Evolutionary conservation across 2,113 vertebrate species (phyloP).

Genomic region (Rhodinocichla rosea): DNA sequence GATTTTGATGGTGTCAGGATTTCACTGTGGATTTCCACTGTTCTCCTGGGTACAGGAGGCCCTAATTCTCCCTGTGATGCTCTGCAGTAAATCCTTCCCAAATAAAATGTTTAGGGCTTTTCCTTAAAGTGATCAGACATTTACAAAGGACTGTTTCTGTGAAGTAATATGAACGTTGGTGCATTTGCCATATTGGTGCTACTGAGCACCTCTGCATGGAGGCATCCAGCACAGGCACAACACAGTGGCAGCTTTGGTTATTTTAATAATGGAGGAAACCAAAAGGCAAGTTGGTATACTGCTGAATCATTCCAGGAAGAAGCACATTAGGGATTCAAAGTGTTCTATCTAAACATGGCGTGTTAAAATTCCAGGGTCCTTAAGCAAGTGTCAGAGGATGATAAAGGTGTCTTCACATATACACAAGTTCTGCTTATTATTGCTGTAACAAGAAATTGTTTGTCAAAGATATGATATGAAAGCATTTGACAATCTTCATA

Average conservation of each 20-base stretch:
- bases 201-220: background rate
- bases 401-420: background rate
- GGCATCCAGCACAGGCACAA: background rate
- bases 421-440: background rate
- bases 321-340: background rate
- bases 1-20: background rate
- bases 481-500: constrained; percentile 4
- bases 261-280: background rate
- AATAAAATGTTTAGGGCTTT: background rate
- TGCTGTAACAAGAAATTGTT: background rate
- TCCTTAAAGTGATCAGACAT: background rate
- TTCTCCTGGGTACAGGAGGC: background rate
- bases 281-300: background rate
- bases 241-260: background rate
- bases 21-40: background rate
- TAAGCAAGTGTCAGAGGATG: background rate
- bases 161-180: background rate
- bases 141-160: background rate
- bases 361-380: constrained; percentile 5
- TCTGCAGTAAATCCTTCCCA: background rate
- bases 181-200: rapidly evolving
- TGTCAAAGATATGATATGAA: background rate
- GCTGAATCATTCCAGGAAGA: background rate
- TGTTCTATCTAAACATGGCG: background rate
- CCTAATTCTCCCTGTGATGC: background rate